phyloP scores from a whole-genome alignment of 2,888 invertebrate species.

The Diloba caeruleocephala region DNA sequence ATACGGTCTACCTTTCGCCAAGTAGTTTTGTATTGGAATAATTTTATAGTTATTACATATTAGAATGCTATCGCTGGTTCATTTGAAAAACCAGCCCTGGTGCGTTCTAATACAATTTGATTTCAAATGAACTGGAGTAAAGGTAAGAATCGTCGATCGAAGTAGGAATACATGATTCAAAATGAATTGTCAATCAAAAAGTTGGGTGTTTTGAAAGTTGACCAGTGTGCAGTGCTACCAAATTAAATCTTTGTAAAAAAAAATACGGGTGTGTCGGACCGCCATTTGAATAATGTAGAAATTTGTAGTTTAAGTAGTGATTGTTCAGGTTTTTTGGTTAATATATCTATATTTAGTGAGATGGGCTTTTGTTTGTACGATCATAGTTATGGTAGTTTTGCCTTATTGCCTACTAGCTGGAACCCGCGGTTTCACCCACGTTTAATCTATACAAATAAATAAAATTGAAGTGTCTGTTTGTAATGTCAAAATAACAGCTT shows the following conservation, averaged over 20 bases:
- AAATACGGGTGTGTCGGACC: conserved; percentile 43
- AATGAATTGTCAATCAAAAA: conserved; percentile 59
- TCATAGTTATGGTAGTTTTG: conserved; percentile 23
- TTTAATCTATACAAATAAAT: too few species aligned
- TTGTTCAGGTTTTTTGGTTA: conserved; percentile 35
- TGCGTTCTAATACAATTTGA: conserved; percentile 14
- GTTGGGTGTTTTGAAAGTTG: conserved; percentile 48
- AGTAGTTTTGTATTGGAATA: conserved; percentile 86
- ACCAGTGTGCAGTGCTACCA: conserved; percentile 48
- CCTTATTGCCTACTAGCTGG: too few species aligned
- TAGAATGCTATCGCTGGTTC: conserved; percentile 72
- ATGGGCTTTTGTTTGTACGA: conserved; percentile 46
- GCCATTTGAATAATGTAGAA: conserved; percentile 43
- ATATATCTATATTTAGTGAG: conserved; percentile 21
- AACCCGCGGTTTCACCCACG: too few species aligned
- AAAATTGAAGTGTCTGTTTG: too few species aligned
- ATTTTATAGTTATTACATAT: conserved; percentile 88
- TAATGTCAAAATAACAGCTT: too few species aligned
- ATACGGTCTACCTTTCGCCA: conserved; percentile 85
- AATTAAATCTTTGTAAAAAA: conserved; percentile 47
- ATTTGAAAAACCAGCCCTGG: conserved; percentile 55
- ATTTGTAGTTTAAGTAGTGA: conserved; percentile 26
- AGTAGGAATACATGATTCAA: conserved; percentile 42
- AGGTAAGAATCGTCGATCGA: conserved; percentile 40
- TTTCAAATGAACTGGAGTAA: conserved; percentile 14